Evolutionary conservation across 92 coral and sea anemone genomes (phyloP), one percentile per base, ranked within the genome.

Genomic region (Epizoanthus scotinus): DNA sequence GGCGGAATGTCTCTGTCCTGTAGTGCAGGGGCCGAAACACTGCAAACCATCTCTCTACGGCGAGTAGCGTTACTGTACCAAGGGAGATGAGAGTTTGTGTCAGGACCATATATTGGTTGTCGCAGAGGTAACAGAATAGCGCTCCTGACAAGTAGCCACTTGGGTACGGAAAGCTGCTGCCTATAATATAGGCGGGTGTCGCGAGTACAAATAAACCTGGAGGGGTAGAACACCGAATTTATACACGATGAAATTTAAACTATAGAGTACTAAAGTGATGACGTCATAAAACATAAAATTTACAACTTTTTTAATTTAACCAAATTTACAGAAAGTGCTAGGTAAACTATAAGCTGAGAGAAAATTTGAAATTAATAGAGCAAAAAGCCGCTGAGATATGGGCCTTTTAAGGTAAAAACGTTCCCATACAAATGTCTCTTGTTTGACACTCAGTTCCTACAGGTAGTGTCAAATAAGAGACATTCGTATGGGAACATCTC

Each of bases 1-100:
- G 59, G 14, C 91, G 83, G 71, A 92, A 92, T 10, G 29, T 64
- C 50, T 89, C 82, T 26, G 19, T 24, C 59, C 84, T 85, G 78
- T 92, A 86, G 14, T 57, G 55, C 15, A 92, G 54, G 10, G 92
- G 91, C 24, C 88, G 81, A 14, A 86, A 85, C 5, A 93, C 91
- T 19, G 98, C 98, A 34, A 70, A 90, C 98, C 98, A 93, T 14
- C 98, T 86, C 49, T 93, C 98, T 2, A 93, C 79, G 19, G 94
- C 89, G 50, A 93, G 77, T 15, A 91, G 83, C 24, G 90, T 86
- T 15, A 85, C 84, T 0, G 94, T 90, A 86, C 90, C 88, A 63
- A 93, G 67, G 7, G 98, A 93, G n/a, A 91, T 91, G 3, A 93
- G 87, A 22, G 94, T 91, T 9, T 88, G 70, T 2, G 94, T 86